Evolutionary conservation across 2,888 invertebrate genomes (phyloP).

Genomic region (Norana najaformis): DNA sequence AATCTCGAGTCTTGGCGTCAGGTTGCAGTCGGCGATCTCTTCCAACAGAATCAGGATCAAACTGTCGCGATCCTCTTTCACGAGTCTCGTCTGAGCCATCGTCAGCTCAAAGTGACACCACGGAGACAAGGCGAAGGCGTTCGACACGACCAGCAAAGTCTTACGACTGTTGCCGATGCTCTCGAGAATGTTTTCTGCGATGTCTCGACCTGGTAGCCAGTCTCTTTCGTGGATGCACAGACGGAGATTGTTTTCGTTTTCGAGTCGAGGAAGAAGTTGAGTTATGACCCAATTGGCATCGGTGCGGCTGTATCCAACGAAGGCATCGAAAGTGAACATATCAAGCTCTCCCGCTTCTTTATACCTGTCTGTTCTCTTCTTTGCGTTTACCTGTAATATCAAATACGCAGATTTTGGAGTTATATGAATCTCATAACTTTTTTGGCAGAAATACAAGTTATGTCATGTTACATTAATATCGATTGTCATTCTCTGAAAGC

Average conservation of each 20-base stretch:
- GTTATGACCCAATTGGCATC: slow-evolving; percentile 72
- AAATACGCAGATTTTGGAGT: too few relatives aligned
- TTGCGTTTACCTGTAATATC: too few relatives aligned
- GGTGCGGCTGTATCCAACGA: slow-evolving; percentile 73
- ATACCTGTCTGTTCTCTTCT: too few relatives aligned
- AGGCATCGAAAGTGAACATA: slow-evolving; percentile 68
- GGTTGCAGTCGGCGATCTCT: slow-evolving; percentile 68
- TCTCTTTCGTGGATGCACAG: slow-evolving; percentile 75
- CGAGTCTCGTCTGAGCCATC: slow-evolving; percentile 69
- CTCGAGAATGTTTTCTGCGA: slow-evolving; percentile 73
- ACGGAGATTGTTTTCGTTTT: slow-evolving; percentile 65
- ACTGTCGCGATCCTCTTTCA: slow-evolving; percentile 67
- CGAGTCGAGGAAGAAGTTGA: slow-evolving; percentile 70
- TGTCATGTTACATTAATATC: too few relatives aligned
- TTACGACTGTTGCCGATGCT: slow-evolving; percentile 73
- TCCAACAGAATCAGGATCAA: slow-evolving; percentile 72
- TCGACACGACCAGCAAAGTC: slow-evolving; percentile 71
- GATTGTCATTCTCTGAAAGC: too few relatives aligned
- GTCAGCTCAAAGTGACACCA: slow-evolving; percentile 79
- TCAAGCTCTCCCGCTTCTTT: too few relatives aligned
- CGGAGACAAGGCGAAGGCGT: slow-evolving; percentile 71
- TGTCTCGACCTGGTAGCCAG: slow-evolving; percentile 73
- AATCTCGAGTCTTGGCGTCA: slow-evolving; percentile 69
- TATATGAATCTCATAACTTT: too few relatives aligned
- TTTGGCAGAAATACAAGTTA: too few relatives aligned